Evolutionary conservation across 37 sponge, comb jelly and placozoan genomes (phyloP).

Genomic region (Theonella swinhoei): DNA sequence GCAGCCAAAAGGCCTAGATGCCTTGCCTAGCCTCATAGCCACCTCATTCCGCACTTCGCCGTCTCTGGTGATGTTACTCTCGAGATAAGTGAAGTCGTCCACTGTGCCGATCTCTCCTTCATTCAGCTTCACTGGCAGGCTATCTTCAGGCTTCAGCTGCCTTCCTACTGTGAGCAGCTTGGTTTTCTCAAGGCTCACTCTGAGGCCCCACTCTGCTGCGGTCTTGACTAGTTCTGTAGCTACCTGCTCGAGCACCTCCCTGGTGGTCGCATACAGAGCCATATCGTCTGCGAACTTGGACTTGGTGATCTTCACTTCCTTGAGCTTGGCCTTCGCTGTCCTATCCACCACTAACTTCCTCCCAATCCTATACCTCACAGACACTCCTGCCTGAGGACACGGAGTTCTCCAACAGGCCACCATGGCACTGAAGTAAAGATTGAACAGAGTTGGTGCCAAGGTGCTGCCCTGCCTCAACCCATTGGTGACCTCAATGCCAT

Average conservation of each 20-base stretch:
- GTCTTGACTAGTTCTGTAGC: slow-evolving; percentile 1
- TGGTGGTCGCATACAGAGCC: slow-evolving; percentile 16
- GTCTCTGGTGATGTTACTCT: too few relatives aligned
- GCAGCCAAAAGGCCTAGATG: too few relatives aligned
- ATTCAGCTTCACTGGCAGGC: too few relatives aligned
- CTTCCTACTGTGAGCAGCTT: too few relatives aligned
- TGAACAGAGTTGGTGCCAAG: slow-evolving; percentile 39
- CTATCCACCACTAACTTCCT: slow-evolving; percentile 52
- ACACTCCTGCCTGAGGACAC: slow-evolving; percentile 31
- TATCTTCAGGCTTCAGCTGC: background rate
- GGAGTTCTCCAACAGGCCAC: slow-evolving; percentile 19
- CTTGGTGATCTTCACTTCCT: slow-evolving; percentile 5
- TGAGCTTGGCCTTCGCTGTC: slow-evolving; percentile 38
- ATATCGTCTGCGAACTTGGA: slow-evolving; percentile 48
- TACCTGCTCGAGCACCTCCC: background rate
- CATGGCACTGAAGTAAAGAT: slow-evolving; percentile 42
- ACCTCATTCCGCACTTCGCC: too few relatives aligned
- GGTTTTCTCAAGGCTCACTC: slow-evolving; percentile 29
- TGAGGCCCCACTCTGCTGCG: slow-evolving; percentile 30
- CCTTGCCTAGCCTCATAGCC: too few relatives aligned
- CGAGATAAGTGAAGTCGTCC: too few relatives aligned
- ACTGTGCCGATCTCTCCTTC: too few relatives aligned
- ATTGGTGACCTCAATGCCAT: slow-evolving; percentile 20
- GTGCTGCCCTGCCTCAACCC: slow-evolving; percentile 46
- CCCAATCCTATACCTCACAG: slow-evolving; percentile 6